Evolutionary conservation across 2,113 vertebrate genomes (phyloP).

Genomic region (Pelobates fuscus): DNA sequence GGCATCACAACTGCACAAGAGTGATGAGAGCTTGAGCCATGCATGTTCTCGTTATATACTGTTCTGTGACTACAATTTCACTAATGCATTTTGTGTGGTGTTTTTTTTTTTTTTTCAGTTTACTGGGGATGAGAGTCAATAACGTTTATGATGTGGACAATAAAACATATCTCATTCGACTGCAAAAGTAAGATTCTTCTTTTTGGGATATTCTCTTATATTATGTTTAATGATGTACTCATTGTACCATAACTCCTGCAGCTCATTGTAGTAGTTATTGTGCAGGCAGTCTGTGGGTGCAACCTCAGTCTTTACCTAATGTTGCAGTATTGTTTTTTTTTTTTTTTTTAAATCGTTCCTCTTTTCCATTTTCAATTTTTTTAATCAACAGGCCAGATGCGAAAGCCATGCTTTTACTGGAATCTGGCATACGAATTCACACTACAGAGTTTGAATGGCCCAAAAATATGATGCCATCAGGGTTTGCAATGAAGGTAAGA

Average conservation of each 20-base stretch:
- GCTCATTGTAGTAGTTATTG: no score
- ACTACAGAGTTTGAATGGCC: constrained; percentile 97
- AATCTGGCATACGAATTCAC: constrained; percentile 93
- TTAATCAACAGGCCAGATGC: constrained; percentile 79
- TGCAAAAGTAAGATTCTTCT: constrained; percentile 86
- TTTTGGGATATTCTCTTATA: no score
- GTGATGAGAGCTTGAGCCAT: no score
- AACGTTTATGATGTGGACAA: constrained; percentile 98
- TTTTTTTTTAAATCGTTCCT: neutral
- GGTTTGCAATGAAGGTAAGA: constrained; percentile 97
- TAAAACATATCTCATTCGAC: constrained; percentile 94
- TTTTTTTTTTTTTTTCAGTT: constrained; percentile 67
- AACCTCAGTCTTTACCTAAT: no score
- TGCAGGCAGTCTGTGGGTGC: no score
- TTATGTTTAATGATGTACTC: no score
- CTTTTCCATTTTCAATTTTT: no score
- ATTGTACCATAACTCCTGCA: no score
- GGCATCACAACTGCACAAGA: no score
- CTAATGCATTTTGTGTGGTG: neutral
- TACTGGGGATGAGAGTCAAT: constrained; percentile 93
- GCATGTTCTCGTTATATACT: neutral
- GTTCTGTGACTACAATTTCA: constrained; percentile 35
- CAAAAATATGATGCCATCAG: constrained; percentile 95
- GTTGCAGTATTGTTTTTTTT: no score
- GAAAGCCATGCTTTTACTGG: constrained; percentile 89